Percentiles rank a stretch among this genome's conserved stretches.
These are phyloP conservation scores for Anguilla obscura DNA, from an alignment of 2,797 vertebrate species.

Conservation along the genomic window DNA sequence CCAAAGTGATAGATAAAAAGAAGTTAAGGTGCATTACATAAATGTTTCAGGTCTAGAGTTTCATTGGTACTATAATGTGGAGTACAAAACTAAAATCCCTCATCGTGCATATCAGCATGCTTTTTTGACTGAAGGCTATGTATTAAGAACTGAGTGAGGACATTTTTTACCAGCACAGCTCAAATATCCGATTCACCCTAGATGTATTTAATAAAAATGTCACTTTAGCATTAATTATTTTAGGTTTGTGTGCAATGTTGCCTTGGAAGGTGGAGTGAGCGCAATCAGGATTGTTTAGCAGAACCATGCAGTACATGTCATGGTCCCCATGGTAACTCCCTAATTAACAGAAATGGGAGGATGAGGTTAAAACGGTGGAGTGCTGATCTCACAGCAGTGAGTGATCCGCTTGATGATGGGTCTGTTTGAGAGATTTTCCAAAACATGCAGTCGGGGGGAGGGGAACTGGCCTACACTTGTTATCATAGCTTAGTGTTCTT, in stretches of 20 bases:
- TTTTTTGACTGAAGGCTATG: neutral
- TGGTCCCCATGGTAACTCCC: conserved; percentile 69
- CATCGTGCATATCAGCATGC: neutral
- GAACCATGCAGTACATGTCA: conserved; percentile 66
- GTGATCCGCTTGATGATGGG: conserved; percentile 54
- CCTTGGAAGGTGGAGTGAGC: conserved; percentile 31
- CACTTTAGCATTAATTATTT: neutral
- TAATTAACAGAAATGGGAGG: conserved; percentile 72
- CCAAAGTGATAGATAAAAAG: neutral
- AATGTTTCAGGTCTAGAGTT: neutral
- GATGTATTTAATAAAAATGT: neutral
- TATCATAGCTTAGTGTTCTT: neutral
- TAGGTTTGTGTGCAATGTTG: neutral
- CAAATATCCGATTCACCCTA: neutral
- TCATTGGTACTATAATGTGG: neutral
- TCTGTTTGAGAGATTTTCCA: conserved; percentile 9
- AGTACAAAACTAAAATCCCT: neutral
- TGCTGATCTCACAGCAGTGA: conserved; percentile 50
- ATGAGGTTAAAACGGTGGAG: conserved; percentile 67
- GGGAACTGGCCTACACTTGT: conserved; percentile 7
- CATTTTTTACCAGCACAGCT: neutral
- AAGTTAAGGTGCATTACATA: neutral
- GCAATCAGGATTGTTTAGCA: conserved; percentile 55
- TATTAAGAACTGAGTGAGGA: neutral
- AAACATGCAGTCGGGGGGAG: conserved; percentile 7